Base-by-base conservation (phyloP, 1,140 invertebrate genomes). In the Onthophagus taurus region DNA sequence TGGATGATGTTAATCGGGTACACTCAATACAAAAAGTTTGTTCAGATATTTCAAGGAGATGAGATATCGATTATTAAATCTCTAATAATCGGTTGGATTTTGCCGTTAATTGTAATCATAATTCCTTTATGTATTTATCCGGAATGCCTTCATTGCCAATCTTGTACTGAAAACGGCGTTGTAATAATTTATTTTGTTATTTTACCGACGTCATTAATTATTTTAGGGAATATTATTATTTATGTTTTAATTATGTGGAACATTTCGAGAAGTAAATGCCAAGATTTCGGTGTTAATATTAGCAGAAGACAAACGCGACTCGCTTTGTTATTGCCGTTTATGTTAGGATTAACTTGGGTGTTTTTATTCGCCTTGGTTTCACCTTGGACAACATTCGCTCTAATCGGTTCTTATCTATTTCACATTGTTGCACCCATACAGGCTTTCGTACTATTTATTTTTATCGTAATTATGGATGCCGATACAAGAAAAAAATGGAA, bases 1-100 rank as follows among this genome's bases (percentile, higher is more conserved):
- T 80, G 77, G 77, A 78, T 78, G 76, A 54, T 79, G 26, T 65
- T 79, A 34, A 72, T 76, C 12, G 76, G 75, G 11, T 58, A 71
- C 33, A 58, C 77, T 24, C 77, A 80, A 53, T 78, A 77, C 55
- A 65, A 71, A 31, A 63, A 75, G 30, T 77, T 76, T 43, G 74
- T 78, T 0, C 64, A 64, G 20, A 72, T 78, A 2, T 61, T 78
- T 12, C 68, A 72, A 0, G 64, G 47, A 5, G 57, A 71, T 31
- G 54, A 58, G 5, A 44, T 52, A 6, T 45, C 53, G 36, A 47
- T 65, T 12, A 31, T 65, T 14, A 63, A 61, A 48, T 52, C 60
- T 1, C 14, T 51, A 1, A 17, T 58, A 14, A 52, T 65, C 13
- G 60, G 58, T 18, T 62, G 60, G 60, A 51, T 52, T n/a, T 36